Evolutionary conservation across 2,113 vertebrate species (phyloP).

Genomic region (Clarias magur): DNA sequence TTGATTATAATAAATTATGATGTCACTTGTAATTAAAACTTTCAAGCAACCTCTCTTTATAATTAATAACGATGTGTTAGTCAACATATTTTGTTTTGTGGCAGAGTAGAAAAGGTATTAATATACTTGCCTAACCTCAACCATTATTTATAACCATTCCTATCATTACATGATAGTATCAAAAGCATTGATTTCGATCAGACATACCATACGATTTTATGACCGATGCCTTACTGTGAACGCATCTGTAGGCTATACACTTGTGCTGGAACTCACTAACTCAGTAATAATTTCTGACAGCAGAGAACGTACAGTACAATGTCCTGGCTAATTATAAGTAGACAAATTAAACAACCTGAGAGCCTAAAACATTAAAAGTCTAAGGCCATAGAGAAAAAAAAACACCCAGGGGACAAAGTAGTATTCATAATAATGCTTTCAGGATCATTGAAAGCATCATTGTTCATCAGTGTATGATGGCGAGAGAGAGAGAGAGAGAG

Average conservation of each 20-base stretch:
- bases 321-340: not conserved
- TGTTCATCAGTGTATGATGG: not conserved
- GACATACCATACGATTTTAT: not conserved
- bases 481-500: conserved; percentile 31
- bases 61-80: not conserved
- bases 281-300: not conserved
- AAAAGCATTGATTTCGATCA: not conserved
- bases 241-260: too few relatives aligned
- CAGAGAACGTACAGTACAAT: not conserved
- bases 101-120: not conserved
- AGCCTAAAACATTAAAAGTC: not conserved
- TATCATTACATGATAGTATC: not conserved
- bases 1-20: not conserved
- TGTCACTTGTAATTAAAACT: not conserved
- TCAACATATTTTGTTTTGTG: not conserved
- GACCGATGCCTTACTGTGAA: not conserved
- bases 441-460: not conserved
- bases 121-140: not conserved
- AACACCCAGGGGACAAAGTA: not conserved
- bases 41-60: not conserved
- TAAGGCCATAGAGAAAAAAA: not conserved
- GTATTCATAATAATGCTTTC: not conserved
- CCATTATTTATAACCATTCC: not conserved
- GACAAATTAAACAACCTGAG: not conserved
- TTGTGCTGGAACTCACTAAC: too few relatives aligned